Evolutionary conservation across 2,113 vertebrate species (phyloP), one percentile per base, ranked within the genome.

Genomic region (Phainopepla nitens): DNA sequence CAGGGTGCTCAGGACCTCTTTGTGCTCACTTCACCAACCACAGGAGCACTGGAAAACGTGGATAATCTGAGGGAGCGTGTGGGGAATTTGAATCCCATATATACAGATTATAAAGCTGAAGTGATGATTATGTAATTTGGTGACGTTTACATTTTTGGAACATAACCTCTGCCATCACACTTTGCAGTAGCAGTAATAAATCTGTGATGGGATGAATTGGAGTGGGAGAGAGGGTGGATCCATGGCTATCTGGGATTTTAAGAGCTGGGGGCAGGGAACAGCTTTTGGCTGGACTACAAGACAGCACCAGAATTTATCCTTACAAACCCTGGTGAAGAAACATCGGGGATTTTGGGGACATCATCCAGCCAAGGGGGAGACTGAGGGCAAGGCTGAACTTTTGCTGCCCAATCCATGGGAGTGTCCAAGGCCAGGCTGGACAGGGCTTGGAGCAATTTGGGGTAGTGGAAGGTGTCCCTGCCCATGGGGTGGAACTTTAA

Each of bases 71-170:
- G 83, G 31, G 49, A 86, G 6, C 5, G 3, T 16, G 45, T 11
- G n/a, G 78, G 49, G 44, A 91, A 60, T 87, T 71, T 70, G 57
- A 66, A 39, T 87, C 18, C 73, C 29, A 16, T 9, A 4, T 17
- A 29, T 9, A 14, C 3, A 61, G 54, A 53, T 78, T 78, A 36
- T 60, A 36, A 60, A 58, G 22, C 1, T 29, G 17, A 73, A 82
- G 33, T 19, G 77, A 21, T 33, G 72, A 20, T 94, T 53, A 50
- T 29, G 42, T 62, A 58, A 75, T 66, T 54, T 53, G 14, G 50
- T 91, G 87, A 50, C 87, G 89, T 96, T 91, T 89, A 50, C 72
- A 23, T 53, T 95, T 95, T 89, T 93, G 82, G 92, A 93, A 70
- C 39, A 23, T 70, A 93, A 93, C 73, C 94, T 82, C 77, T 96